phyloP scores from a whole-genome alignment of 2,113 vertebrate species.

The Marcusenius ussheri region DNA sequence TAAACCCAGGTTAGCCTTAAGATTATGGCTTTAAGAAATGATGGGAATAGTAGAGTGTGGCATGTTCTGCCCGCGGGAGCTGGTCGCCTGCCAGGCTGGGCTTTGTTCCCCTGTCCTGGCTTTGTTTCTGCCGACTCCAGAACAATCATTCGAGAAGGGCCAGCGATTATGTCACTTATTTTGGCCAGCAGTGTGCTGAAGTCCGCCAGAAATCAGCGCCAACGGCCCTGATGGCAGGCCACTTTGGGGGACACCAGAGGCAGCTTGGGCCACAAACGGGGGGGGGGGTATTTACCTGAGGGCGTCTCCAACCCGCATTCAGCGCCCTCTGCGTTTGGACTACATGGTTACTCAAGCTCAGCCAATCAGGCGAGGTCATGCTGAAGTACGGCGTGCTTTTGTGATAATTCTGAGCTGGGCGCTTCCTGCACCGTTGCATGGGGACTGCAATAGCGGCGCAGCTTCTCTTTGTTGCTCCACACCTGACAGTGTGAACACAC shows the following conservation, averaged over 20 bases:
- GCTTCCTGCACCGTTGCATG: background rate
- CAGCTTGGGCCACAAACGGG: background rate
- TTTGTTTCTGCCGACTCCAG: slow-evolving; percentile 29
- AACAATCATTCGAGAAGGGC: slow-evolving; percentile 34
- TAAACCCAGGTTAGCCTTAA: background rate
- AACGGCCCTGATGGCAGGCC: background rate
- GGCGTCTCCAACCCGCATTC: background rate
- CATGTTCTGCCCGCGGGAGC: background rate
- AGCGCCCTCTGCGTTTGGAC: background rate
- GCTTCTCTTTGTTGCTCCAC: background rate
- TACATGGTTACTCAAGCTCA: background rate
- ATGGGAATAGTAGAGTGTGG: background rate
- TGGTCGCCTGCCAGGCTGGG: slow-evolving; percentile 8
- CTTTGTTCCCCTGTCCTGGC: slow-evolving; percentile 12
- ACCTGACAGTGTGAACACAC: background rate
- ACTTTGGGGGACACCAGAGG: background rate
- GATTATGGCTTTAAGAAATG: background rate
- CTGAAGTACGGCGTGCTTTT: background rate
- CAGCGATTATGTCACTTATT: slow-evolving; percentile 29
- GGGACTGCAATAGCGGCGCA: background rate
- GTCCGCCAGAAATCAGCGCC: background rate
- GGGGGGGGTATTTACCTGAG: background rate
- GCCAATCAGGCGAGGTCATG: background rate
- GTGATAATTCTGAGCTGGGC: background rate
- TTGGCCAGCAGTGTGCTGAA: background rate